Evolutionary conservation across 1,140 invertebrate species (phyloP), one percentile per base, ranked within the genome.

Genomic region (Penaeus vannamei): DNA sequence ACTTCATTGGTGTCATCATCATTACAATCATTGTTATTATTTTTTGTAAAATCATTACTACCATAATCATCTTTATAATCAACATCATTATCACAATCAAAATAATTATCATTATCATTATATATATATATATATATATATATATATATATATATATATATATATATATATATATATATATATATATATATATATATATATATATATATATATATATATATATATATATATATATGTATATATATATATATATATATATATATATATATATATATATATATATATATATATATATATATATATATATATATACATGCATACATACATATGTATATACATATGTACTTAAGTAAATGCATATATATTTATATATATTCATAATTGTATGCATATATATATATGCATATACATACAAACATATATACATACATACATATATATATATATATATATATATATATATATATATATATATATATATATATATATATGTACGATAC

Each of bases 181-280:
- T 69, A 69, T 69, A 69, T 69, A 69, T 69, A 22, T 69, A 69
- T 69, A 69, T 32, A 69, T 69, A 69, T 69, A 69, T 69, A 69
- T 32, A 69, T 69, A 69, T 69, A 69, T 32, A 22, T 69, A 19
- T 69, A 19, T 32, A 19, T 69, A 10, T 69, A 19, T 69, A 19
- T 69, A 19, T 69, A 19, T 69, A 12, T 69, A 19, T 69, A 19
- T 69, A 19, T 69, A 19, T 69, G 17, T 69, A 19, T 69, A 19
- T 69, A 69, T 5, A 32, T 69, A 32, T 69, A 32, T 19, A 5
- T 69, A 69, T 69, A 69, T 69, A 69, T 69, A 19, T 19, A 69
- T 69, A 69, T 69, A 69, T 69, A 22, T 69, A 22, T 69, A 22
- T 32, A 22, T 69, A 22, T 69, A 22, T 32, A 22, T 69, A 22